Evolutionary conservation across 2,888 invertebrate species (phyloP).

Genomic region (Zaprionus lineosus): DNA sequence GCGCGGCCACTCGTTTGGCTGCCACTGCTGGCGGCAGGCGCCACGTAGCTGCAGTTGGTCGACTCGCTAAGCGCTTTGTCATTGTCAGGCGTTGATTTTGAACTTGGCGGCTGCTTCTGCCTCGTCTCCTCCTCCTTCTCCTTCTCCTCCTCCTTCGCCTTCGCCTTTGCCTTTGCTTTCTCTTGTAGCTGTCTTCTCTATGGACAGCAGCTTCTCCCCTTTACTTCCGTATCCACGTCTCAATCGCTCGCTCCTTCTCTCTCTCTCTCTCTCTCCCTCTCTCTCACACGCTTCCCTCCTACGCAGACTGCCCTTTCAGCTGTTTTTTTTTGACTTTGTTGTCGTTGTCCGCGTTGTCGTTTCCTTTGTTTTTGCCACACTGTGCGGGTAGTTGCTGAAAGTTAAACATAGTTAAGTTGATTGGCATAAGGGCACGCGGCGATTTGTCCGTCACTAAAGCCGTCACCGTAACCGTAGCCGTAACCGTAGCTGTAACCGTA

Average conservation of each 20-base stretch:
- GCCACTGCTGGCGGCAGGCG: slow-evolving; percentile 37
- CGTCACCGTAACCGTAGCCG: too few species aligned
- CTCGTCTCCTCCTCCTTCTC: background rate
- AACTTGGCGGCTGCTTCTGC: slow-evolving; percentile 55
- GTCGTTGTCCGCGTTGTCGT: background rate
- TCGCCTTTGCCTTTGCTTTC: too few species aligned
- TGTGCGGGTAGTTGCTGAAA: slow-evolving; percentile 43
- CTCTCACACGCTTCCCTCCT: slow-evolving; percentile 7
- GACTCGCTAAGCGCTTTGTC: slow-evolving; percentile 58
- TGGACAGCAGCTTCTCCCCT: too few species aligned
- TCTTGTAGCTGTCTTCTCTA: too few species aligned
- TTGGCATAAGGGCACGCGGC: slow-evolving; percentile 36
- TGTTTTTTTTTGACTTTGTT: slow-evolving; percentile 9
- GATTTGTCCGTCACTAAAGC: slow-evolving; percentile 7
- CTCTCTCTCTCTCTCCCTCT: background rate
- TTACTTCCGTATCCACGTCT: too few species aligned
- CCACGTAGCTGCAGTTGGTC: slow-evolving; percentile 47
- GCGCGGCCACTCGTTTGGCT: background rate
- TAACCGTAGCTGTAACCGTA: too few species aligned
- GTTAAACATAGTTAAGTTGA: slow-evolving; percentile 47
- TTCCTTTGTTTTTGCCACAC: slow-evolving; percentile 30
- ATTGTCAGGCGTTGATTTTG: slow-evolving; percentile 76
- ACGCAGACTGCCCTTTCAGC: slow-evolving; percentile 16
- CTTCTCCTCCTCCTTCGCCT: slow-evolving; percentile 6
- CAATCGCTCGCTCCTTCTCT: background rate